These are phyloP conservation scores for Oreotrochilus melanogaster DNA, from an alignment of 2,113 vertebrate species.

Conservation along the genomic window DNA sequence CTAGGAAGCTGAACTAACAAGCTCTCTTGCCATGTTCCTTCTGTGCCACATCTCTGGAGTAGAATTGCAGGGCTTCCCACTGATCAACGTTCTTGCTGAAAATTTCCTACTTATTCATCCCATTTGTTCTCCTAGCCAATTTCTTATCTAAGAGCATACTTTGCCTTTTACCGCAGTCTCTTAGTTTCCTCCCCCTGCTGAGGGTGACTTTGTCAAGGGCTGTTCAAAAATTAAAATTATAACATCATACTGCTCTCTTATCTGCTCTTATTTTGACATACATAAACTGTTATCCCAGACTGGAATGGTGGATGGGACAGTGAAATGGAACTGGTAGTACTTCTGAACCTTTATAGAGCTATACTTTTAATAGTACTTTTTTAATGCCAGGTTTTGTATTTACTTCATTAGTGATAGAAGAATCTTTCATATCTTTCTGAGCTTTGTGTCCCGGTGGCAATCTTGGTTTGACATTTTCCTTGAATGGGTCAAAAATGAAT, in stretches of 20 bases:
- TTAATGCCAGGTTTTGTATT: background rate
- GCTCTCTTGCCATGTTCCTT: background rate
- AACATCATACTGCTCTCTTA: background rate
- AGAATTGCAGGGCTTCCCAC: background rate
- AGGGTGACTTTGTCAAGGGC: slow-evolving; percentile 2
- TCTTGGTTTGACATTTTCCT: slow-evolving; percentile 41
- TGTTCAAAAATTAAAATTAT: slow-evolving; percentile 4
- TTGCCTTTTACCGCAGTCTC: background rate
- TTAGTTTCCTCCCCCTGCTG: slow-evolving; percentile 25
- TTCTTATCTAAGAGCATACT: background rate
- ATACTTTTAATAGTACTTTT: background rate
- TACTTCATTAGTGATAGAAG: background rate
- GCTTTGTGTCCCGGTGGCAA: background rate
- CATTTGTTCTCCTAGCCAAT: background rate
- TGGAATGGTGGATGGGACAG: background rate
- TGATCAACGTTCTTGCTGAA: background rate
- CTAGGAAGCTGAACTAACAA: background rate
- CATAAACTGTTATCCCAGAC: background rate
- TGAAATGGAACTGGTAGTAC: background rate
- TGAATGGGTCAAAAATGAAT: background rate
- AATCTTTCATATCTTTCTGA: background rate
- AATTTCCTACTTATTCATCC: background rate
- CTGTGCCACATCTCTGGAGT: background rate
- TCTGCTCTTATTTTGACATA: background rate
- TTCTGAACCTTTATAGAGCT: background rate